phyloP scores from a whole-genome alignment of 1,140 invertebrate species.

The Brachystomella parvula region DNA sequence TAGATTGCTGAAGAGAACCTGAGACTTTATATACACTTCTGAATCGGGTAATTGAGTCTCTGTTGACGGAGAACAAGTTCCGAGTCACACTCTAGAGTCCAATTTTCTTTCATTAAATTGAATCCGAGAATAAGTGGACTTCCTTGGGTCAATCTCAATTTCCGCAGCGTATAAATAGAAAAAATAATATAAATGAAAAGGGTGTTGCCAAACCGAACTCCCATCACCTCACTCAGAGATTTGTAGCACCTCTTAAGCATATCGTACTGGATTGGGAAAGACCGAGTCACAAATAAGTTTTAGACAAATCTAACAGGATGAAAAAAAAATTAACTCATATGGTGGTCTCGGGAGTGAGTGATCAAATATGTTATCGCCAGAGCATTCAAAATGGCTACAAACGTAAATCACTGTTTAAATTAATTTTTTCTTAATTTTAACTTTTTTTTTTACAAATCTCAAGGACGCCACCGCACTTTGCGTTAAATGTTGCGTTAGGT shows the following conservation, averaged over 20 bases:
- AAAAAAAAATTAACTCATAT: too few species aligned
- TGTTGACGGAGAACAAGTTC: constrained; percentile 11
- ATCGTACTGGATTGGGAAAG: too few species aligned
- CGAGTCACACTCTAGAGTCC: constrained; percentile 12
- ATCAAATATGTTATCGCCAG: too few species aligned
- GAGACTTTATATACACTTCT: constrained; percentile 1
- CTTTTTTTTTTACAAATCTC: too few species aligned
- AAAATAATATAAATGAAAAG: neutral
- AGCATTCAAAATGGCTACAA: too few species aligned
- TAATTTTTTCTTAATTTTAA: too few species aligned
- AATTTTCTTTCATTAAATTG: constrained; percentile 28
- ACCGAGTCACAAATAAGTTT: too few species aligned
- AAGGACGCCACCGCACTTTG: too few species aligned
- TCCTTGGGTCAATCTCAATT: neutral
- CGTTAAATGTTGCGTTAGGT: too few species aligned
- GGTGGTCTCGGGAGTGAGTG: too few species aligned
- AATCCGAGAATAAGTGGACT: constrained; percentile 21
- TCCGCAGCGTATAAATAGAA: neutral
- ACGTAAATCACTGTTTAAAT: too few species aligned
- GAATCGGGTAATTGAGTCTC: constrained; percentile 18
- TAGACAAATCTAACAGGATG: too few species aligned
- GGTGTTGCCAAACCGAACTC: neutral
- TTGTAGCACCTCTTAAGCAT: neutral
- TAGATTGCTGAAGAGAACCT: neutral
- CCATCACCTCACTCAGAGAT: neutral